phyloP scores from a whole-genome alignment of 2,797 vertebrate species.

The Tragelaphus eurycerus region DNA sequence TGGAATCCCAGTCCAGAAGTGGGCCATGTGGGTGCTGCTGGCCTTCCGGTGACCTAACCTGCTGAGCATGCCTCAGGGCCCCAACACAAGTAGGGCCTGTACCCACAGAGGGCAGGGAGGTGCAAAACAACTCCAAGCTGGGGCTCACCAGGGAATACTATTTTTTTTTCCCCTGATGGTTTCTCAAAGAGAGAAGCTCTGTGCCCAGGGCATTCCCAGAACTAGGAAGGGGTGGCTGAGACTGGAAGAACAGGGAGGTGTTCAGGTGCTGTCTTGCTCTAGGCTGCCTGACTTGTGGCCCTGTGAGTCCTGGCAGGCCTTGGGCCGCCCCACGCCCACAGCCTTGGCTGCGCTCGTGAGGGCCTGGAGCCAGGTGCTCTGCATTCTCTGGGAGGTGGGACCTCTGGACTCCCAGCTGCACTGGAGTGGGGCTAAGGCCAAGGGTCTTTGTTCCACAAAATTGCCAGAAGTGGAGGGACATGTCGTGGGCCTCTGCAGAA shows the following conservation, averaged over 20 bases:
- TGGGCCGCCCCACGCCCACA: not conserved
- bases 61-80: not conserved
- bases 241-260: not conserved
- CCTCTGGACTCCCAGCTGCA: not conserved
- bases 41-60: not conserved
- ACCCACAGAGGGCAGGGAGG: not conserved
- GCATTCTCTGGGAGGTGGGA: not conserved
- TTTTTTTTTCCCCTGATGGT: not conserved
- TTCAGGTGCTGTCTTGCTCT: not conserved
- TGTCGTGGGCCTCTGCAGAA: not conserved
- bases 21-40: not conserved
- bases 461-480: not conserved
- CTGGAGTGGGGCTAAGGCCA: not conserved
- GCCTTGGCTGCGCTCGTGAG: not conserved
- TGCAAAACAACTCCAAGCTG: not conserved
- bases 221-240: not conserved
- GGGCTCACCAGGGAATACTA: not conserved
- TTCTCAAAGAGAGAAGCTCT: not conserved
- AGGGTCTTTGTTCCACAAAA: not conserved
- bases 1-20: not conserved
- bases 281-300: not conserved
- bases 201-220: slow-evolving; percentile 7
- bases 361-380: not conserved
- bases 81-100: not conserved
- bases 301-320: not conserved